Evolutionary conservation across 2,797 vertebrate genomes (phyloP).

Genomic region (Rhynchonycteris naso): DNA sequence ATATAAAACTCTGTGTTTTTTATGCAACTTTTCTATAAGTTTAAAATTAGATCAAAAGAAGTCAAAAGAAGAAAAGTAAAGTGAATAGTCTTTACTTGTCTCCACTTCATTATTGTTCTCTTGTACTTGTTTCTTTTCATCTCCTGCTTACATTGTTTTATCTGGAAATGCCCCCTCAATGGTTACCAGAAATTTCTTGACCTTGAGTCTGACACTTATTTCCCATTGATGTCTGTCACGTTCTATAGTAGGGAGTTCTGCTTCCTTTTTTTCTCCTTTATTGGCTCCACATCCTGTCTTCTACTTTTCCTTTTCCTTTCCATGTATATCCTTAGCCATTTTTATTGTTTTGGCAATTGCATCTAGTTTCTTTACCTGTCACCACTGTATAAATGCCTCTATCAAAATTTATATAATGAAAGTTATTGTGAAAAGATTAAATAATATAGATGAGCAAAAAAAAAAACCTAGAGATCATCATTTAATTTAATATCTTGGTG

Average conservation of each 20-base stretch:
- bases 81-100: neutral
- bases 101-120: neutral
- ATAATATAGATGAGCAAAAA: neutral
- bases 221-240: neutral
- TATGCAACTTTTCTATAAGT: neutral
- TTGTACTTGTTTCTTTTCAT: neutral
- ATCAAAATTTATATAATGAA: neutral
- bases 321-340: neutral
- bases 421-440: neutral
- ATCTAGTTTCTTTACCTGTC: neutral
- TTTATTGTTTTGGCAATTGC: neutral
- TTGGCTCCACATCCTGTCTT: neutral
- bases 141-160: neutral
- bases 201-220: neutral
- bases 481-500: neutral
- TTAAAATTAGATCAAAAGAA: constrained; percentile 17
- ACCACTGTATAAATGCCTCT: neutral
- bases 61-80: neutral
- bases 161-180: neutral
- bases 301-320: no score
- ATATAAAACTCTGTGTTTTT: neutral
- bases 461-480: neutral
- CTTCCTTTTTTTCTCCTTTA: neutral
- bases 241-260: neutral
- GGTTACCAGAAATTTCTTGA: neutral